Evolutionary conservation across 2,888 invertebrate species (phyloP), one percentile per base, ranked within the genome.

Genomic region (Synanthedon vespiformis): DNA sequence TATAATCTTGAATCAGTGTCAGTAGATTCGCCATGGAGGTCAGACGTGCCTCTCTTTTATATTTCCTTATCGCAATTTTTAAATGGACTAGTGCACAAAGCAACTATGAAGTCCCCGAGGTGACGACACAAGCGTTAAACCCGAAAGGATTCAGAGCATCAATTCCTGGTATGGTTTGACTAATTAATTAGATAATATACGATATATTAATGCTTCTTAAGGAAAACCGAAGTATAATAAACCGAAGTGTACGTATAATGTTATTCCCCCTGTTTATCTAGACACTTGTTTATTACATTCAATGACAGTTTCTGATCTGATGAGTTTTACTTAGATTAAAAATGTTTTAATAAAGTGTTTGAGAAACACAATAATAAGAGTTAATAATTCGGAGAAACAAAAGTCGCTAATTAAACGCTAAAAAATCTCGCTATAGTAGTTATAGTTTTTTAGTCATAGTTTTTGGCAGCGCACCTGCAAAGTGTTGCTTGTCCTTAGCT

Each of bases 131-230:
- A 57, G 89, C 85, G 1, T 74, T 89, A 1, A 72, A 68, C 52
- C 91, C 91, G 0, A 88, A 72, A 69, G 92, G 92, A 58, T 73
- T 92, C 11, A 73, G 81, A 13, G 88, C 89, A 11, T 91, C 89
- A 0, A 89, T 91, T 62, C 89, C 90, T 61, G 88, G 91, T 90
- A 64, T 72, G 77, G 18, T 40, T 53, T 49, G 34, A 53, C 51
- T 50, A 51, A 44, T 44, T 44, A 44, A 44, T 14, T 34, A 34
- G 6, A 2, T 34, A 34, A 2, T 34, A 34, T 22, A 22, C 22
- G 22, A 22, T 22, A 22, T 4, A 4, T 4, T 22, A 22, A 22
- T 10, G 34, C 34, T 34, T 34, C 34, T 34, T 34, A 34, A 34
- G 34, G 34, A 34, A 34, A 34, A n/a, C n/a, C n/a, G n/a, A n/a